phyloP scores from a whole-genome alignment of 1,140 invertebrate genomes.

The Asobara japonica region DNA sequence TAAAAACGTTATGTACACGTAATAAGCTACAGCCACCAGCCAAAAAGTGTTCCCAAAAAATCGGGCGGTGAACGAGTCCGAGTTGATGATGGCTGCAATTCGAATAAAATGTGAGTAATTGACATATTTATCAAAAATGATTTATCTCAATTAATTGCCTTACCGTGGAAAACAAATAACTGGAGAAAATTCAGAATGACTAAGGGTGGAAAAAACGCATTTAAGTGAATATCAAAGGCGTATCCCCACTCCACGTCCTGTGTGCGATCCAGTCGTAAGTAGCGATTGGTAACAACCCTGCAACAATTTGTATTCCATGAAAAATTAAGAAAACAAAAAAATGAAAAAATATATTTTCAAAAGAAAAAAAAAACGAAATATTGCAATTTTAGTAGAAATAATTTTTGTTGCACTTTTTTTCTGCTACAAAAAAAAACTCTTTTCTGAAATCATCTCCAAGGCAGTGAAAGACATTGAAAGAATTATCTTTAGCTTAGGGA shows the following conservation, averaged over 20 bases:
- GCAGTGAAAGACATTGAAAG: no score
- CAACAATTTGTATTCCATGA: no score
- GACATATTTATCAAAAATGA: no score
- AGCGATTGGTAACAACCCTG: slow-evolving; percentile 90
- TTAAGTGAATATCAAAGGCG: slow-evolving; percentile 98
- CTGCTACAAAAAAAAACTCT: no score
- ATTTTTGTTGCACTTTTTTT: no score
- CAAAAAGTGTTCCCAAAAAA: slow-evolving; percentile 95
- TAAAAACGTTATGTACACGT: slow-evolving; percentile 97
- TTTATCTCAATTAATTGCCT: slow-evolving; percentile 24
- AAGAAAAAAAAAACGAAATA: no score
- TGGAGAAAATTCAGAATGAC: slow-evolving; percentile 94
- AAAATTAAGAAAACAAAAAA: no score
- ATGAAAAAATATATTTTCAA: no score
- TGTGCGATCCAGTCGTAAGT: slow-evolving; percentile 76
- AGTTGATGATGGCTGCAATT: slow-evolving; percentile 78
- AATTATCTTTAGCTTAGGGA: no score
- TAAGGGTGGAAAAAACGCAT: slow-evolving; percentile 96
- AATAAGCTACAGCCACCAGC: slow-evolving; percentile 91
- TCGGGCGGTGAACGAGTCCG: slow-evolving; percentile 79
- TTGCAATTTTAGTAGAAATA: no score
- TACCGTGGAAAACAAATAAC: slow-evolving; percentile 88
- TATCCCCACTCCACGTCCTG: slow-evolving; percentile 98
- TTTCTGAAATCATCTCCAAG: no score
- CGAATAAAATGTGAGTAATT: slow-evolving; percentile 37